A percentile compares a stretch with the other conserved stretches of the same genome.
Evolutionary conservation across 2,888 invertebrate genomes (phyloP).

Genomic region (Dynastes grantii): DNA sequence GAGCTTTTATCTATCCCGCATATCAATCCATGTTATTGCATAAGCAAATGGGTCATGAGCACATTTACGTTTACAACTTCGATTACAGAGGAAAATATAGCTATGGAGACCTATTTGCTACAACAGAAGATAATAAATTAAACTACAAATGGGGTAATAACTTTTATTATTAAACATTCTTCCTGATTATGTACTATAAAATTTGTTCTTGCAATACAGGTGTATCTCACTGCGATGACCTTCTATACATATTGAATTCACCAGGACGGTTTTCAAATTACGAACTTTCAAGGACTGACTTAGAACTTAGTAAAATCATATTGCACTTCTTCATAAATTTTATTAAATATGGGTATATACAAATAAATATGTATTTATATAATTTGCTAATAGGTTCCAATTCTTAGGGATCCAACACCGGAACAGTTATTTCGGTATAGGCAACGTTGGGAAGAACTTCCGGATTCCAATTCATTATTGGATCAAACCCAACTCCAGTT

Average conservation of each 20-base stretch:
- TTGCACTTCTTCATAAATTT: slow-evolving; percentile 71
- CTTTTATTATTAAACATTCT: neutral
- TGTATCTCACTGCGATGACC: slow-evolving; percentile 73
- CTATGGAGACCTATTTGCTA: slow-evolving; percentile 70
- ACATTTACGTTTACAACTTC: slow-evolving; percentile 72
- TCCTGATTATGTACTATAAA: slow-evolving; percentile 45
- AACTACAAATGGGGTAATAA: slow-evolving; percentile 63
- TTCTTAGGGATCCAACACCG: slow-evolving; percentile 60
- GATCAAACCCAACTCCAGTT: slow-evolving; percentile 55
- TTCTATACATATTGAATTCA: slow-evolving; percentile 71
- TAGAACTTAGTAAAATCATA: slow-evolving; percentile 66
- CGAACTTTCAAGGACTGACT: slow-evolving; percentile 61
- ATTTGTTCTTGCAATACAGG: slow-evolving; percentile 56
- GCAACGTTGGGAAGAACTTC: slow-evolving; percentile 45
- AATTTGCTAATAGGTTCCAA: slow-evolving; percentile 8
- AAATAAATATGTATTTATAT: slow-evolving; percentile 8
- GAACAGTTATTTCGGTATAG: neutral
- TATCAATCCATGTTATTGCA: slow-evolving; percentile 67
- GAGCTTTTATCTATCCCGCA: slow-evolving; percentile 70
- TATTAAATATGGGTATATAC: slow-evolving; percentile 70
- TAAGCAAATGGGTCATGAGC: slow-evolving; percentile 63
- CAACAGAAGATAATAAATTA: slow-evolving; percentile 60
- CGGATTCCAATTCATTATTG: slow-evolving; percentile 26
- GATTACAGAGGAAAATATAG: slow-evolving; percentile 70
- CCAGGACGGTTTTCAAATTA: slow-evolving; percentile 69